Conservation (phyloP, 2,113 vertebrate genomes). For the Lophochroa leadbeateri region DNA sequence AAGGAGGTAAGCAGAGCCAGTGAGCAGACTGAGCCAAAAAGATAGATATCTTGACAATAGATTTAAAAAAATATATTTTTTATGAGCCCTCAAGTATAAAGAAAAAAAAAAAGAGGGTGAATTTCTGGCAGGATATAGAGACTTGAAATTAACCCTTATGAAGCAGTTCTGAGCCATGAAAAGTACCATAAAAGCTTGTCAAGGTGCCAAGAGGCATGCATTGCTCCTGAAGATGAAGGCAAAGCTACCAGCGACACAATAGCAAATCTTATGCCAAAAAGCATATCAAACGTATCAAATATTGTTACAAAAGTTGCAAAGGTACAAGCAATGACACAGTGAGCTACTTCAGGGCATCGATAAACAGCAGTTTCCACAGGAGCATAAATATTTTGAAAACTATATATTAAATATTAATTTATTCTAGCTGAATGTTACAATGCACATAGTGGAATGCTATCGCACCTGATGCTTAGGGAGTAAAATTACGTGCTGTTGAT, state of each 20-base stretch:
- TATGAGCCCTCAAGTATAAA: neutral
- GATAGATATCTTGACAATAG: neutral
- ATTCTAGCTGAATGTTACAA: neutral
- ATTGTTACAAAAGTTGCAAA: neutral
- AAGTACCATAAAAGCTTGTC: neutral
- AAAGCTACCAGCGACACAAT: neutral
- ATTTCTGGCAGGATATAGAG: neutral
- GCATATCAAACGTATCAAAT: neutral
- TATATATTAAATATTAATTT: neutral
- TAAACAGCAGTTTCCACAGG: neutral
- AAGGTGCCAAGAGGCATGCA: neutral
- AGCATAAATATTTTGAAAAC: neutral
- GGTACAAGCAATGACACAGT: neutral
- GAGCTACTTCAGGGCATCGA: neutral
- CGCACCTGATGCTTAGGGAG: neutral
- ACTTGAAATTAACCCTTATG: neutral
- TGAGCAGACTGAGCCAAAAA: neutral
- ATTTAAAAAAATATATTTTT: neutral
- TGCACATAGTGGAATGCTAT: neutral
- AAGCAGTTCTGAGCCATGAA: neutral
- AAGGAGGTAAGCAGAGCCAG: neutral
- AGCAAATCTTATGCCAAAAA: neutral
- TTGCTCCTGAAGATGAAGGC: neutral
- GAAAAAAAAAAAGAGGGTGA: neutral
- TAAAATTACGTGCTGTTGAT: neutral